phyloP scores from a whole-genome alignment of 2,888 invertebrate genomes.

The Catocala fraxini region DNA sequence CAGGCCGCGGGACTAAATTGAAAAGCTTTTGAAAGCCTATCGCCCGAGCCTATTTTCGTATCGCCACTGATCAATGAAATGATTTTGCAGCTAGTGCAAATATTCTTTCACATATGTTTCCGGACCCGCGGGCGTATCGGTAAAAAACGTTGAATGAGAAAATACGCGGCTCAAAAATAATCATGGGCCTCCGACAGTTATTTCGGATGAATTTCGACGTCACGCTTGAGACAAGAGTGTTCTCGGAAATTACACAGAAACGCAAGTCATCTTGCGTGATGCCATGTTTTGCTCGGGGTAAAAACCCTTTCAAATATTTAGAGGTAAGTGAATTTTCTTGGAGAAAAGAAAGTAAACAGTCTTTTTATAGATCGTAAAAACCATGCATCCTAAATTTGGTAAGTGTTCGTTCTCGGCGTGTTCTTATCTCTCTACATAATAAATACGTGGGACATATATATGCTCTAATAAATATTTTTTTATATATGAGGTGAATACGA shows the following conservation, averaged over 20 bases:
- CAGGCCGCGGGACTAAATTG: slow-evolving; percentile 54
- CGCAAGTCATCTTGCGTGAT: slow-evolving; percentile 47
- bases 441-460: slow-evolving; percentile 3
- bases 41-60: slow-evolving; percentile 58
- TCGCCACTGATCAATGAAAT: slow-evolving; percentile 60
- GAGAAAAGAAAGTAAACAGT: slow-evolving; percentile 55
- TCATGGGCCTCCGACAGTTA: slow-evolving; percentile 20
- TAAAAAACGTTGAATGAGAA: slow-evolving; percentile 28
- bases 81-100: slow-evolving; percentile 62
- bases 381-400: slow-evolving; percentile 61
- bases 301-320: slow-evolving; percentile 63
- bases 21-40: slow-evolving; percentile 65
- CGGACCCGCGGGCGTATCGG: slow-evolving; percentile 17
- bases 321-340: slow-evolving; percentile 58
- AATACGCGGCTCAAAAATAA: slow-evolving; percentile 35
- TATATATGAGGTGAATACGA: slow-evolving; percentile 3
- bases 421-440: slow-evolving; percentile 30
- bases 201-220: slow-evolving; percentile 19
- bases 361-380: slow-evolving; percentile 69
- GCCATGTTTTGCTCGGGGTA: slow-evolving; percentile 36
- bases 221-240: slow-evolving; percentile 24
- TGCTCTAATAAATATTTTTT: slow-evolving; percentile 10
- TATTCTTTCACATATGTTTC: slow-evolving; percentile 53
- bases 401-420: slow-evolving; percentile 41
- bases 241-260: slow-evolving; percentile 41